A percentile compares a stretch with the other conserved stretches of the same genome.
Conservation (phyloP, 2,113 vertebrate genomes). For the Acrocephalus arundinaceus region DNA sequence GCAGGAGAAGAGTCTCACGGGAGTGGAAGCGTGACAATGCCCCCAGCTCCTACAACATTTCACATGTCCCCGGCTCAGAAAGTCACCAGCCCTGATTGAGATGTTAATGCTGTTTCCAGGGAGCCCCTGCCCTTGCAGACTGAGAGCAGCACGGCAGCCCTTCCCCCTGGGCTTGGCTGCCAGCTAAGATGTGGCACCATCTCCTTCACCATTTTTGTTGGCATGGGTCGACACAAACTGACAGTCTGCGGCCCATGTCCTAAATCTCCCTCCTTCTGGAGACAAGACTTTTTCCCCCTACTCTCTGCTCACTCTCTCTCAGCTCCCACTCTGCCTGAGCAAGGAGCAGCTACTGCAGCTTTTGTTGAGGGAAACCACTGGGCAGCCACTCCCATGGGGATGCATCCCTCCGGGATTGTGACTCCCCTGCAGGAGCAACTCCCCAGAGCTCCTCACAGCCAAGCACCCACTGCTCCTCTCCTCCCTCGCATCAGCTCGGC, state of each 20-base stretch:
- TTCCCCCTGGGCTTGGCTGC: not conserved
- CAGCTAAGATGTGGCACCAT: not conserved
- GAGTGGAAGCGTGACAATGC: not conserved
- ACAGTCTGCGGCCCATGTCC: not conserved
- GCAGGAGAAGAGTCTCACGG: not conserved
- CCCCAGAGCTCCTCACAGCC: not conserved
- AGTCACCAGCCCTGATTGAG: conserved; percentile 18
- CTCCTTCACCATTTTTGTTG: conserved; percentile 11
- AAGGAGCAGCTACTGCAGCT: not conserved
- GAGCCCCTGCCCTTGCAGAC: conserved; percentile 19
- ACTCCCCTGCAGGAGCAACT: not conserved
- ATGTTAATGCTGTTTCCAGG: conserved; percentile 54
- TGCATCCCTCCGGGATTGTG: not conserved
- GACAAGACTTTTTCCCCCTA: not conserved
- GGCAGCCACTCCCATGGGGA: accelerated
- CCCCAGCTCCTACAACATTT: not conserved
- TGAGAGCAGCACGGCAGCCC: not conserved
- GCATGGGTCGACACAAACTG: not conserved
- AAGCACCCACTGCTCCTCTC: not conserved
- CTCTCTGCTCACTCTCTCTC: not conserved
- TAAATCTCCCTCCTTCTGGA: not conserved
- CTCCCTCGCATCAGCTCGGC: not conserved
- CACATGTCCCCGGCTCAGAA: not conserved
- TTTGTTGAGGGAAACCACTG: not conserved
- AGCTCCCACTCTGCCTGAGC: not conserved